Conservation (phyloP, 2,888 invertebrate genomes). For the Lordiphosa fenestrarum region DNA sequence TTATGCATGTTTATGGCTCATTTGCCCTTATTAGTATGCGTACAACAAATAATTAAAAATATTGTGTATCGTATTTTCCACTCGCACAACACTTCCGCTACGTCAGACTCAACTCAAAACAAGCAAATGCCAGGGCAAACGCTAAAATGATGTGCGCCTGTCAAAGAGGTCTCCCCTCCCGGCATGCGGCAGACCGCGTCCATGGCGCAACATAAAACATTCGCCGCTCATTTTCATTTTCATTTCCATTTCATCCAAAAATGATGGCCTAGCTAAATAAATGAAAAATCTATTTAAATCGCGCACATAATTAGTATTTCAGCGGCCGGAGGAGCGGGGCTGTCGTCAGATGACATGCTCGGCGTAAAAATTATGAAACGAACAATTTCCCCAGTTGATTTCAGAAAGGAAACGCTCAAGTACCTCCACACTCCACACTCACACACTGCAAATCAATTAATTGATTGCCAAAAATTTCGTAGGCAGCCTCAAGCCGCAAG, state of each 20-base stretch:
- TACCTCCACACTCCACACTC: slow-evolving; percentile 24
- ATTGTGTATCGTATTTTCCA: slow-evolving; percentile 39
- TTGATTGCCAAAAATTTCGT: slow-evolving; percentile 65
- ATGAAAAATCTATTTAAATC: slow-evolving; percentile 75
- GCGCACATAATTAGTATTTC: slow-evolving; percentile 76
- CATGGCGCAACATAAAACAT: slow-evolving; percentile 72
- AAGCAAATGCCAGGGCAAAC: slow-evolving; percentile 29
- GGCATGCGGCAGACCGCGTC: slow-evolving; percentile 30
- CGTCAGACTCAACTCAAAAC: slow-evolving; percentile 59
- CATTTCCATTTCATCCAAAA: slow-evolving; percentile 51
- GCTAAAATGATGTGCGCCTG: slow-evolving; percentile 64
- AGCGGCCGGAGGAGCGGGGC: slow-evolving; percentile 46
- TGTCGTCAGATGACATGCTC: slow-evolving; percentile 68
- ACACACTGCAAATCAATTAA: slow-evolving; percentile 66
- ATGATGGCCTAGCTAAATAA: slow-evolving; percentile 72
- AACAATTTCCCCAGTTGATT: slow-evolving; percentile 41
- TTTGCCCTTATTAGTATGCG: slow-evolving; percentile 70
- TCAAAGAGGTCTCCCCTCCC: slow-evolving; percentile 50
- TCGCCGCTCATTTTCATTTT: slow-evolving; percentile 65
- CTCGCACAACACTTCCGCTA: slow-evolving; percentile 63
- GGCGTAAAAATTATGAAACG: slow-evolving; percentile 68
- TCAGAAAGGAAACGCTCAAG: slow-evolving; percentile 48
- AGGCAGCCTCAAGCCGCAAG: slow-evolving; percentile 1
- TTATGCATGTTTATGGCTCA: slow-evolving; percentile 72
- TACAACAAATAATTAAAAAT: slow-evolving; percentile 68